Conservation (phyloP, 2,888 invertebrate genomes). For the Alcis repandata region DNA sequence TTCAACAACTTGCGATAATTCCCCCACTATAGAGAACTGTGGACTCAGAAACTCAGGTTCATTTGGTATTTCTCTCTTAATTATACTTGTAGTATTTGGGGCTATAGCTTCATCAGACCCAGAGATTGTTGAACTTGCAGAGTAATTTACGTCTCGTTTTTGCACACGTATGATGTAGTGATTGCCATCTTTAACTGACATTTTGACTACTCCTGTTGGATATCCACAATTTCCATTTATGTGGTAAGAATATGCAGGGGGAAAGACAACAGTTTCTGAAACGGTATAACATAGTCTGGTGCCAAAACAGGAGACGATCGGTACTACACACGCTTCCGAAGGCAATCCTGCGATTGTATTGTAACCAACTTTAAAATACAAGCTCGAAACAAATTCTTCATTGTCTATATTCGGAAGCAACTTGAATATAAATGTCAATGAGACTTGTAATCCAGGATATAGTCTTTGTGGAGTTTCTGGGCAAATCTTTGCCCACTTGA, state of each 20-base stretch:
- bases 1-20: constrained; percentile 26
- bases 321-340: constrained; percentile 62
- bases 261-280: constrained; percentile 61
- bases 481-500: constrained; percentile 57
- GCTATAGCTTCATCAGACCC: constrained; percentile 54
- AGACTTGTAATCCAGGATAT: constrained; percentile 67
- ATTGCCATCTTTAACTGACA: constrained; percentile 57
- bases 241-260: constrained; percentile 71
- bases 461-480: constrained; percentile 64
- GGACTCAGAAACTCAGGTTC: constrained; percentile 50
- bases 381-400: constrained; percentile 56
- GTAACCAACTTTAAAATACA: constrained; percentile 67
- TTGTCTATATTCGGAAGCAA: constrained; percentile 49
- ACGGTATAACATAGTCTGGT: constrained; percentile 52
- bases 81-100: constrained; percentile 56
- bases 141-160: constrained; percentile 58
- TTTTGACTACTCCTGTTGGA: constrained; percentile 58
- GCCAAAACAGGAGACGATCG: constrained; percentile 58
- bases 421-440: constrained; percentile 62
- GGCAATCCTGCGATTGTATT: constrained; percentile 51
- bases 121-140: constrained; percentile 42
- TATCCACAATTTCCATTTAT: constrained; percentile 57
- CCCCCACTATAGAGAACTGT: constrained; percentile 39
- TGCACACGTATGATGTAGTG: constrained; percentile 64
- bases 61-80: constrained; percentile 52